Evolutionary conservation across 2,797 vertebrate species (phyloP), one percentile per base, ranked within the genome.

Genomic region (Coranthus polyacanthus): DNA sequence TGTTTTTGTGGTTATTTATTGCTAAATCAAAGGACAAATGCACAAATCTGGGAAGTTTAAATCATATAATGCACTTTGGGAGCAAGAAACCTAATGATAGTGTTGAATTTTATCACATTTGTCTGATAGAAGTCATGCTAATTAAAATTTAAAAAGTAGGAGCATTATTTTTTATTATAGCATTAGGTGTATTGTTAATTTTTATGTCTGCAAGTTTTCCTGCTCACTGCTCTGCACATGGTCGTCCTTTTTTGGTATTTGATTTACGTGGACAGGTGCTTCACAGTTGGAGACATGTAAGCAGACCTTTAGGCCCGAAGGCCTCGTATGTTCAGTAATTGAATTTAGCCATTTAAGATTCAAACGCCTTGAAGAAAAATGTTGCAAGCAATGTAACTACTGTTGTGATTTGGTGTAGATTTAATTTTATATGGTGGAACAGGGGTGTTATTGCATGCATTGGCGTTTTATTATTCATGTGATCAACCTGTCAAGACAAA

Each of bases 211-310:
- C 16, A 36, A 37, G 3, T 34, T 9, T 57, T 17, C 3, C 12
- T 34, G 18, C 34, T 43, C 7, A 8, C 29, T 32, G 29, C 8
- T 57, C 24, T 75, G 64, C 32, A 58, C 37, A 45, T 43, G 38
- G 21, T 15, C 26, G 5, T 54, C 2, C 68, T 13, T 15, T 63
- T 4, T 50, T 15, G 10, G 51, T 57, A 7, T 6, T 39, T 73
- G 72, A 81, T 71, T 62, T 41, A 74, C 74, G 42, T 47, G 18
- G 42, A 74, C 78, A 79, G 77, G 79, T 84, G 81, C 13, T 24
- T 64, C 32, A 15, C 32, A 36, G 38, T 49, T 46, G 65, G 39
- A 63, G 15, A 32, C 26, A 1, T 3, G 66, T 49, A 16, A 24
- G 21, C 4, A 75, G 38, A 66, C 36, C 2, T 32, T 32, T 32